Evolutionary conservation across 2,113 vertebrate species (phyloP), one percentile per base, ranked within the genome.

Genomic region (Phrynosoma platyrhinos): DNA sequence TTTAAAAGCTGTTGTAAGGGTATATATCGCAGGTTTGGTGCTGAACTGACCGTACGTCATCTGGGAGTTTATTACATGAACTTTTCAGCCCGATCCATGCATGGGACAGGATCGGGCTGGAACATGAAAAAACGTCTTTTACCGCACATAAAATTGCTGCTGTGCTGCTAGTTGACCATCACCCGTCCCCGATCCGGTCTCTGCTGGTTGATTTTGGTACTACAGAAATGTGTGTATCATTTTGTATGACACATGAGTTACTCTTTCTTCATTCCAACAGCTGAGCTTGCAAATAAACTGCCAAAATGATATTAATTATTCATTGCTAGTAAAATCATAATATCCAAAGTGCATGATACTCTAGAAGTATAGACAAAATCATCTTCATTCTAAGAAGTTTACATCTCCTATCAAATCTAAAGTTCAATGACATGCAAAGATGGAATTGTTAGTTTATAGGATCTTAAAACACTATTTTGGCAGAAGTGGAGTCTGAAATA

Each of bases 401-500:
- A 68, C 36, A 81, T 79, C 36, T 32, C 74, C 0, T 0, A 36
- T 85, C 20, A 30, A 36, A 2, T 32, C 74, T 58, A 82, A 30
- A 68, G 42, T 81, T 47, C 2, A 91, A 52, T 75, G 74, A 76
- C 0, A 0, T 76, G 42, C 18, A 64, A 77, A 88, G 40, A 47
- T 84, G 87, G 21, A 64, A 52, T 2, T 42, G 1, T 14, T 83
- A 77, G 83, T 90, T 85, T 87, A 52, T 1, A 89, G 69, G 79
- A 82, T 36, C 4, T 80, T 52, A 90, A 88, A 62, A 76, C 81
- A 86, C 36, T 36, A 3, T 55, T 83, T 88, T 88, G 92, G 93
- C 89, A 94, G 68, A 58, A 6, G 4, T 27, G 23, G 62, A 75
- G 23, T 87, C 90, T 69, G 93, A 92, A 91, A 87, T 91, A 91